Evolutionary conservation across 1,140 invertebrate genomes (phyloP), one percentile per base, ranked within the genome.

Genomic region (Akabosia matsudoensis): DNA sequence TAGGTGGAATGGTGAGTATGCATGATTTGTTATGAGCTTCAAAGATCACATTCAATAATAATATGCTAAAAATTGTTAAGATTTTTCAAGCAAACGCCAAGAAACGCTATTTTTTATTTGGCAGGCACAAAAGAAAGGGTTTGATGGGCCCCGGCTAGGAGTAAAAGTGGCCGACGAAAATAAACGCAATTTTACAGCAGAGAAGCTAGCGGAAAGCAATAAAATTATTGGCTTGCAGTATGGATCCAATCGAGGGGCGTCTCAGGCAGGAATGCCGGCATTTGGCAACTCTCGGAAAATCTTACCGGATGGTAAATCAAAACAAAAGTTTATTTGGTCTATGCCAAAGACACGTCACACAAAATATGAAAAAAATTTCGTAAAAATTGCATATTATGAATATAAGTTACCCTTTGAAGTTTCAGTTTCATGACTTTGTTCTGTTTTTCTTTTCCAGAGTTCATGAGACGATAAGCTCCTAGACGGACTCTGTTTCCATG

Each of bases 251-350:
- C 86, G 86, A 81, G 87, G 88, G 31, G 87, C 87, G 18, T 86
- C 85, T 24, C 87, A 88, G 76, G 81, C 86, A 31, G 88, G 88
- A 77, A 89, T 89, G 87, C 87, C 85, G 28, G 86, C 87, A 14
- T 88, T 88, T 81, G 87, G 87, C 22, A 85, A 88, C 56, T 82
- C 84, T 4, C 78, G 87, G 61, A 88, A 88, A 82, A 88, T 88
- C 75, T 82, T 86, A 31, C 86, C 87, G 30, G 85, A 86, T 82
- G 83, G 85, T 83, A 80, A 79, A 61, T 81, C 45, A 33, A 72
- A 31, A 10, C 10, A 67, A 67, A 13, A 67, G 24, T n/a, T 67
- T 28, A 67, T 22, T n/a, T n/a, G n/a, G n/a, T n/a, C n/a, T n/a
- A n/a, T n/a, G n/a, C n/a, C n/a, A n/a, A n/a, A n/a, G n/a, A n/a